A percentile compares a stretch with the other conserved stretches of the same genome.
phyloP scores from a whole-genome alignment of 2,113 vertebrate genomes.

The Alectura lathami region DNA sequence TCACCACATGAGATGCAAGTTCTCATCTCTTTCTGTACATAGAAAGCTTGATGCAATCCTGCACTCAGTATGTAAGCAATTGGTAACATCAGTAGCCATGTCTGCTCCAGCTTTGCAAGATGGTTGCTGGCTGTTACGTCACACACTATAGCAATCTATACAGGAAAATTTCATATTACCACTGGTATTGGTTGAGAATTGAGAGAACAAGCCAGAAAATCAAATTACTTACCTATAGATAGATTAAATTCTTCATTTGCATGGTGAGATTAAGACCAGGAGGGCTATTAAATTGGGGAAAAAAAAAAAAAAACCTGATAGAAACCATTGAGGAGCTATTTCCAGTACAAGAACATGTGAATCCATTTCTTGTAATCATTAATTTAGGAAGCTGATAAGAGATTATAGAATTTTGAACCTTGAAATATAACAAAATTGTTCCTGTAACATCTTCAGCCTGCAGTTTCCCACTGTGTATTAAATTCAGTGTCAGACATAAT shows the following conservation, averaged over 20 bases:
- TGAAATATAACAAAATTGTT: constrained; percentile 29
- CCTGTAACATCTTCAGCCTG: background rate
- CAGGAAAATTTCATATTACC: background rate
- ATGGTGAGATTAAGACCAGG: background rate
- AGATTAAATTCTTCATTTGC: background rate
- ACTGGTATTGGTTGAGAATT: background rate
- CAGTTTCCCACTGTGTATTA: background rate
- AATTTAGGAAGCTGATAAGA: constrained; percentile 1
- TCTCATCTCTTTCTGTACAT: too few species aligned
- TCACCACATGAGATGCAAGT: background rate
- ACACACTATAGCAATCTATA: background rate
- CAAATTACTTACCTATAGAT: background rate
- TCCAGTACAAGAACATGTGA: background rate
- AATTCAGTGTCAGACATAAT: background rate
- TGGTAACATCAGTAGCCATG: background rate
- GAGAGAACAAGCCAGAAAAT: background rate
- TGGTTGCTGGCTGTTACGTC: background rate
- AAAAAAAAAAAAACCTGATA: background rate
- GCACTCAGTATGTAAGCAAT: background rate
- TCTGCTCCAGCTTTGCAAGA: background rate
- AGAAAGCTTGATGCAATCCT: background rate
- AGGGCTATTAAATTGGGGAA: background rate
- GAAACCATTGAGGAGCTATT: background rate
- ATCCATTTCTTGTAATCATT: background rate
- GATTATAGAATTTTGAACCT: constrained; percentile 16